A percentile compares a stretch with the other conserved stretches of the same genome.
Evolutionary conservation across 2,888 invertebrate genomes (phyloP).

Genomic region (Tortrix viridana): DNA sequence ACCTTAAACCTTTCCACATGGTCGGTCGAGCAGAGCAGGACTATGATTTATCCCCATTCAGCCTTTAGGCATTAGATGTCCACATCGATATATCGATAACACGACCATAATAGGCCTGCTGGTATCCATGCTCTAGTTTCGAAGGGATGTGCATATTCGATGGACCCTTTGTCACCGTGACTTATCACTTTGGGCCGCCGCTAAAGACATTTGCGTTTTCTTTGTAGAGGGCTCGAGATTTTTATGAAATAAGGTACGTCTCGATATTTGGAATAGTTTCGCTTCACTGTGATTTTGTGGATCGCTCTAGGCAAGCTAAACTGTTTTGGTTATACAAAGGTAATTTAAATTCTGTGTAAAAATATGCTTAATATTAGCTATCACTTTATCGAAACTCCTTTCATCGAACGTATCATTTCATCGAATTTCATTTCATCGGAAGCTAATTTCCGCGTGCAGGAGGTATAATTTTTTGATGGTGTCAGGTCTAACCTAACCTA

Average conservation of each 20-base stretch:
- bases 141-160: conserved; percentile 13
- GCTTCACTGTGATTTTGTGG: conserved; percentile 17
- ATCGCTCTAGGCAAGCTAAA: background rate
- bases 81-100: too few relatives aligned
- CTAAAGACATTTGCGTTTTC: conserved; percentile 34
- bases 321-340: background rate
- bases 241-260: conserved; percentile 28
- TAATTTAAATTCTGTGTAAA: too few relatives aligned
- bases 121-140: conserved; percentile 9
- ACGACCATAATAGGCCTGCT: background rate
- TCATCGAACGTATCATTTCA: too few relatives aligned
- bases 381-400: too few relatives aligned
- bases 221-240: conserved; percentile 21
- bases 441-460: too few relatives aligned
- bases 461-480: too few relatives aligned
- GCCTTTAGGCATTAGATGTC: background rate
- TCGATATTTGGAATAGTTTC: conserved; percentile 17
- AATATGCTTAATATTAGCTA: too few relatives aligned
- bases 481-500: too few relatives aligned
- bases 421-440: too few relatives aligned
- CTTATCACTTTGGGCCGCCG: conserved; percentile 20
- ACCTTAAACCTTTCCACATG: background rate
- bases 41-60: background rate
- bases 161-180: conserved; percentile 25
- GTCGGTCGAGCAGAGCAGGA: background rate